Base-by-base conservation (phyloP, 1,140 invertebrate genomes). In the Coelopa frigida region DNA sequence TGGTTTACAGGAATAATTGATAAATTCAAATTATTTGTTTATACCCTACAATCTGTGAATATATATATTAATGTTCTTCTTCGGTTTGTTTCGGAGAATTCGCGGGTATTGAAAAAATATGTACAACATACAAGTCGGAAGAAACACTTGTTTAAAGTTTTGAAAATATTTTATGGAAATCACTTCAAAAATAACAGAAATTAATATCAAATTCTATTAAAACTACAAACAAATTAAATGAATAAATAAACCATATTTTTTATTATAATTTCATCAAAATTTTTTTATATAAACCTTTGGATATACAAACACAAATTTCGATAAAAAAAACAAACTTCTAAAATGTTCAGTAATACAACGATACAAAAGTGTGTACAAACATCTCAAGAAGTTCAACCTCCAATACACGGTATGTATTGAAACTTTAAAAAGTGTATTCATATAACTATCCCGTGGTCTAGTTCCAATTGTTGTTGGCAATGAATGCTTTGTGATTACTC, bases 381-480 rank as follows among this genome's bases (percentile, higher is more conserved):
- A 3, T 44, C 56, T 1, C 61, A 66, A 46, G 48, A 62, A 43
- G 31, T 46, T 20, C 54, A 50, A 3, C 54, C 56, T 3, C 18
- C 29, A 12, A 20, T 57, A 2, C 56, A 62, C 6, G 42, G 62
- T 66, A 17, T 23, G 24, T 5, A 7, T 4, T 15, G 32, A 24
- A 27, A 56, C 53, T 42, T 6, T 6, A 26, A 27, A 12, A n/a
- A 8, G 0, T 22, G 12, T 7, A 5, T 20, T 14, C 23, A 3
- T 17, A 6, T 0, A 4, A 10, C 2, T 3, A 1, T 6, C 2
- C 8, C 26, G 3, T 8, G 8, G 2, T 33, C 5, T 14, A 65
- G 62, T 57, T 6, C 55, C 60, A 2, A 5, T 57, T 2, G 7
- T 61, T 3, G 48, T 62, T 21, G 59, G 55, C 1, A 61, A 59